Conservation (phyloP, 2,888 invertebrate species). For the Chrysolina haemoptera region DNA sequence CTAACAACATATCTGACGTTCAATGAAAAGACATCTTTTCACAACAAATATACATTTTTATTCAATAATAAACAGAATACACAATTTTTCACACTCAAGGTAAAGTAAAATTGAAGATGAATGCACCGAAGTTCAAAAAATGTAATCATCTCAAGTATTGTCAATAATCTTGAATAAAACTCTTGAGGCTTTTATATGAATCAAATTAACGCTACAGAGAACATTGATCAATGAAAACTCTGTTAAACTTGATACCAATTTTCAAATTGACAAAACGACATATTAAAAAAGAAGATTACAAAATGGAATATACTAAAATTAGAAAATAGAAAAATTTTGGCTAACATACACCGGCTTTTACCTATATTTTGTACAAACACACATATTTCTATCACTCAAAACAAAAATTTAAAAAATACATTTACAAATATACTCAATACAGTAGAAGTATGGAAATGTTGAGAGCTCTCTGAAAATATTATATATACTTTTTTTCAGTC, state of each 20-base stretch:
- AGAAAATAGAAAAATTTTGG: slow-evolving; percentile 37
- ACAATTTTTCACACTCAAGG: slow-evolving; percentile 50
- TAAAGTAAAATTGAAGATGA: slow-evolving; percentile 52
- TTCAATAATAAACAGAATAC: slow-evolving; percentile 56
- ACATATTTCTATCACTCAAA: slow-evolving; percentile 30
- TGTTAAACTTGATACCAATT: not conserved
- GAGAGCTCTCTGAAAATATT: not conserved
- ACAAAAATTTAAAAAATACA: slow-evolving; percentile 9
- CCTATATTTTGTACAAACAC: slow-evolving; percentile 45
- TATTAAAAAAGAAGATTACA: slow-evolving; percentile 25
- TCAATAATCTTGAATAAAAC: slow-evolving; percentile 43
- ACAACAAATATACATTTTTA: slow-evolving; percentile 59
- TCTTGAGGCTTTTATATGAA: slow-evolving; percentile 44
- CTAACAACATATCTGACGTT: too few relatives aligned
- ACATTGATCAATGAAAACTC: not conserved
- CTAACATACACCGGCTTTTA: slow-evolving; percentile 34
- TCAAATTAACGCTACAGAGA: slow-evolving; percentile 36
- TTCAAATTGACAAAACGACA: not conserved
- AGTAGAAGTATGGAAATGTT: not conserved
- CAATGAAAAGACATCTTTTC: slow-evolving; percentile 33
- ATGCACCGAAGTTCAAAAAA: slow-evolving; percentile 51
- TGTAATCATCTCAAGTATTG: slow-evolving; percentile 46
- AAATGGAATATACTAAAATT: slow-evolving; percentile 38
- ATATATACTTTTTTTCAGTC: not conserved
- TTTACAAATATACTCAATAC: not conserved